phyloP scores from a whole-genome alignment of 2,888 invertebrate species.

The Tricholauxania praeusta region DNA sequence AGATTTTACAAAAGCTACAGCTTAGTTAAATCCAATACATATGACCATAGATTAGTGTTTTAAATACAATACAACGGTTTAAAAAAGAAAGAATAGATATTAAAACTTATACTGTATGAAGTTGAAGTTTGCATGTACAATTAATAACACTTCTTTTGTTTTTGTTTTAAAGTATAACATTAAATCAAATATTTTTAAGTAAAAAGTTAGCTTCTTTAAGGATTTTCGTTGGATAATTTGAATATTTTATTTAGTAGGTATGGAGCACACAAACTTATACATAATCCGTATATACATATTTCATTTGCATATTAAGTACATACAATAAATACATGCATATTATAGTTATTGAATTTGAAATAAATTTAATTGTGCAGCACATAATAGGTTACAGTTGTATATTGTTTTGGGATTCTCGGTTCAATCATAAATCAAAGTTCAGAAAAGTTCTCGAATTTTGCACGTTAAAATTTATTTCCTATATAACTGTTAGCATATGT shows the following conservation, averaged over 20 bases:
- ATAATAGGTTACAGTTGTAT: neutral
- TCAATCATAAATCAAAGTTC: too few species aligned
- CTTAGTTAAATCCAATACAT: neutral
- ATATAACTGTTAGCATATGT: too few species aligned
- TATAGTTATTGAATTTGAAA: neutral
- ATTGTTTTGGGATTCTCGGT: too few species aligned
- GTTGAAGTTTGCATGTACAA: too few species aligned
- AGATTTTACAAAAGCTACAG: slow-evolving; percentile 24
- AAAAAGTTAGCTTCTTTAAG: slow-evolving; percentile 49
- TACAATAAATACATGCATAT: neutral
- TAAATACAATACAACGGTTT: neutral
- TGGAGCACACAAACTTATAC: slow-evolving; percentile 6
- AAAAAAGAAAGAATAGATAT: too few species aligned
- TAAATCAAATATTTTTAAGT: slow-evolving; percentile 34
- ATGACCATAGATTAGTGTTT: slow-evolving; percentile 8
- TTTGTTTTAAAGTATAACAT: slow-evolving; percentile 39
- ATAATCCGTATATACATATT: slow-evolving; percentile 7
- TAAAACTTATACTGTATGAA: too few species aligned
- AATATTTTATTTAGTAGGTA: slow-evolving; percentile 10
- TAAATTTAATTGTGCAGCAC: slow-evolving; percentile 14
- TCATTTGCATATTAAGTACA: slow-evolving; percentile 12
- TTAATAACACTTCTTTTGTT: neutral
- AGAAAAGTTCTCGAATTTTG: too few species aligned
- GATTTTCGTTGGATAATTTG: slow-evolving; percentile 45
- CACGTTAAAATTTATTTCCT: too few species aligned